Evolutionary conservation across 2,797 vertebrate genomes (phyloP).

Genomic region (Huso huso): DNA sequence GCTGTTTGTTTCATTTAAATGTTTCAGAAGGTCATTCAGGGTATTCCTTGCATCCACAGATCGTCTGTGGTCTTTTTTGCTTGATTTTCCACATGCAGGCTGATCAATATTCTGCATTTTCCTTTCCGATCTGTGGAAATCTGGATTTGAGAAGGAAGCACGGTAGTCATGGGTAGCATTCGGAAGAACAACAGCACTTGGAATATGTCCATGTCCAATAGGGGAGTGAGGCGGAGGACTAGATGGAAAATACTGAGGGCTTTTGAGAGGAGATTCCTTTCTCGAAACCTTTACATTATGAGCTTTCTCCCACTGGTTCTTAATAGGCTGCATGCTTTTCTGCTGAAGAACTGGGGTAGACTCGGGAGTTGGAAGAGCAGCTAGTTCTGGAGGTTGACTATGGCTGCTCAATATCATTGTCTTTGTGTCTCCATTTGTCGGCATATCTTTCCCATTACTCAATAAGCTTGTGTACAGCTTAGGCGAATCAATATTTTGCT

Average conservation of each 20-base stretch:
- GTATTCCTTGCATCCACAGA: conserved; percentile 96
- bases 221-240: conserved; percentile 79
- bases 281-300: conserved; percentile 69
- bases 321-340: conserved; percentile 84
- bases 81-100: conserved; percentile 61
- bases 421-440: conserved; percentile 74
- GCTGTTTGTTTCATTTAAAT: conserved; percentile 78
- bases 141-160: conserved; percentile 70
- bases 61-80: conserved; percentile 81
- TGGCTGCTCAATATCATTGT: conserved; percentile 79
- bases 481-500: conserved; percentile 83
- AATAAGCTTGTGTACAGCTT: conserved; percentile 90
- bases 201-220: conserved; percentile 83
- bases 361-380: conserved; percentile 89
- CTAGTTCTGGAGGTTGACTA: conserved; percentile 85
- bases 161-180: conserved; percentile 91
- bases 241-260: conserved; percentile 80
- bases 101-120: conserved; percentile 72
- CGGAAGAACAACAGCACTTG: conserved; percentile 92
- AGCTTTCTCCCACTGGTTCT: conserved; percentile 81
- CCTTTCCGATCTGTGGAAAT: conserved; percentile 79
- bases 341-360: conserved; percentile 93
- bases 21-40: conserved; percentile 92
- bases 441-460: conserved; percentile 77
- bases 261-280: conserved; percentile 76